Conservation (phyloP, 1,140 invertebrate species). For the Drosophila kurseongensis region DNA sequence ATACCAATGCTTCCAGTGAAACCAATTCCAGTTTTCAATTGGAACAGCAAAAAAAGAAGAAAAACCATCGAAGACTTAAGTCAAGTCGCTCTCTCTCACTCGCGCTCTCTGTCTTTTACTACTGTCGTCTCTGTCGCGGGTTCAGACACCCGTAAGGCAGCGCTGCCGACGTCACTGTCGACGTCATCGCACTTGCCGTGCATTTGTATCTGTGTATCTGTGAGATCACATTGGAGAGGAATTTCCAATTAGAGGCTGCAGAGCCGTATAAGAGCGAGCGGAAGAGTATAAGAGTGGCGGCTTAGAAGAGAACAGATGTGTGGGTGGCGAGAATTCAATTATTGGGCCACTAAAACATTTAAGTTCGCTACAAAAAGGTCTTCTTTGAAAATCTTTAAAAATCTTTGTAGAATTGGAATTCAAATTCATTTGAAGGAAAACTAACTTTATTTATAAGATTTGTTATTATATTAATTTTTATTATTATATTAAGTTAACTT, state of each 20-base stretch:
- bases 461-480: no score
- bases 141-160: constrained; percentile 70
- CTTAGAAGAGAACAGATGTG: constrained; percentile 28
- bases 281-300: constrained; percentile 15
- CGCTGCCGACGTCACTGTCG: constrained; percentile 38
- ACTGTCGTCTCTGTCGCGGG: constrained; percentile 22
- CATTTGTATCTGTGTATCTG: constrained; percentile 35
- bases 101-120: neutral
- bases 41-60: constrained; percentile 57
- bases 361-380: neutral
- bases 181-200: constrained; percentile 44
- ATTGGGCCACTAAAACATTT: neutral
- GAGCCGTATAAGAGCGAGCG: constrained; percentile 35
- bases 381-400: no score
- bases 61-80: constrained; percentile 14
- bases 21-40: constrained; percentile 83
- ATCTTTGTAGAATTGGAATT: no score
- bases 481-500: no score
- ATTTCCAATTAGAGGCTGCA: constrained; percentile 50
- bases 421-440: no score
- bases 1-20: constrained; percentile 81
- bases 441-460: no score
- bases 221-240: constrained; percentile 35
- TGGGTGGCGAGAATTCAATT: constrained; percentile 12
- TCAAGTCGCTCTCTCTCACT: constrained; percentile 16